Evolutionary conservation across 2,113 vertebrate genomes (phyloP).

Genomic region (Myotis yumanensis): DNA sequence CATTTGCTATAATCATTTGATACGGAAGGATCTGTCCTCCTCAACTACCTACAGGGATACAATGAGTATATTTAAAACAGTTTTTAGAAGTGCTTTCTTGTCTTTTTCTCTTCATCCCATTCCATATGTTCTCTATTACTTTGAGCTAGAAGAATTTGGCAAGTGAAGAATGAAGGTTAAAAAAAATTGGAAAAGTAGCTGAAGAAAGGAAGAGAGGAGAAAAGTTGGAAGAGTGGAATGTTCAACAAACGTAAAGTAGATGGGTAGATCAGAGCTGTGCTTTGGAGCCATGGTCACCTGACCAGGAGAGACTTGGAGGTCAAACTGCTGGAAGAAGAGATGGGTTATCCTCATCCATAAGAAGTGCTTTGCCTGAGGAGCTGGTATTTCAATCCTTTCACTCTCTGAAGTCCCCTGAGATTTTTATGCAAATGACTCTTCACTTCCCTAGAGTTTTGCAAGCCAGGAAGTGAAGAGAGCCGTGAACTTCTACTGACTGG

Average conservation of each 20-base stretch:
- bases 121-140: neutral
- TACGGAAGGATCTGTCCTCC: neutral
- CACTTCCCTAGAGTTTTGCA: neutral
- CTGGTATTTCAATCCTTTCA: neutral
- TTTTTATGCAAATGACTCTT: neutral
- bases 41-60: neutral
- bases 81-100: neutral
- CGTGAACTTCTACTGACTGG: neutral
- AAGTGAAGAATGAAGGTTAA: neutral
- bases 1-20: neutral
- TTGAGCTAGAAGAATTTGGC: neutral
- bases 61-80: neutral
- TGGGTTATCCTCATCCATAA: neutral
- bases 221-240: neutral
- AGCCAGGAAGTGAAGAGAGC: neutral
- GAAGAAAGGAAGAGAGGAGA: neutral
- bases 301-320: neutral
- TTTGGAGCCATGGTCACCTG: fast-evolving
- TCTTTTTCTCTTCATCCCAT: neutral
- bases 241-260: neutral
- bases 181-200: neutral
- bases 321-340: neutral
- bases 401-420: neutral
- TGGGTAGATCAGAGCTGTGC: neutral
- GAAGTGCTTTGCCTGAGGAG: neutral